phyloP scores from a whole-genome alignment of 1,140 invertebrate species.

The Saccostrea cuccullata region DNA sequence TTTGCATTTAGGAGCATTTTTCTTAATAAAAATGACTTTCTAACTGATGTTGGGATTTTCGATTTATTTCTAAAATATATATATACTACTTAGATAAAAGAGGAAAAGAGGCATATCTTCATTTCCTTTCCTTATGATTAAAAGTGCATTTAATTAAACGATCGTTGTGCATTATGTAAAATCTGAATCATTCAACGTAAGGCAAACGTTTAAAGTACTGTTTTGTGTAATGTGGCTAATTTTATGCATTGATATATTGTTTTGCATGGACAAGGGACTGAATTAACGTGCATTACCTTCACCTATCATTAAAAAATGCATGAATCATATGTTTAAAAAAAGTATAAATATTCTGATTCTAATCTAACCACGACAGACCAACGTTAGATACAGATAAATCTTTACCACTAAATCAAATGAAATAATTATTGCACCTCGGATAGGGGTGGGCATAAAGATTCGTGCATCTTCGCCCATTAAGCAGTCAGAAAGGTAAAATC shows the following conservation, averaged over 20 bases:
- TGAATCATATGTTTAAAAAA: not conserved
- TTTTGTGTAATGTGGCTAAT: not conserved
- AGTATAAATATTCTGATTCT: not conserved
- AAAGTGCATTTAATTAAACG: not conserved
- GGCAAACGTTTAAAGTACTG: not conserved
- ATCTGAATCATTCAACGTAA: not conserved
- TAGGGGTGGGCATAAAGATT: not conserved
- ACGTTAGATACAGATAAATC: not conserved
- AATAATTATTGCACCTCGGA: slow-evolving; percentile 9
- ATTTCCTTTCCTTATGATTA: not conserved
- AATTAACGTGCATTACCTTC: slow-evolving; percentile 8
- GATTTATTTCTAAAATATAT: too few species aligned
- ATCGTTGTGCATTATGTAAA: not conserved
- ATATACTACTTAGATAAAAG: not conserved
- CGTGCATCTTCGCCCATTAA: not conserved
- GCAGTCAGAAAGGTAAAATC: not conserved
- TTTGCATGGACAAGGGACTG: not conserved
- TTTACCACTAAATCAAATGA: not conserved
- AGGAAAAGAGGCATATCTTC: not conserved
- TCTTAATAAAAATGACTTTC: not conserved
- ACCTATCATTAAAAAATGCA: slow-evolving; percentile 19
- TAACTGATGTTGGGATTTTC: not conserved
- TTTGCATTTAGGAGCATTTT: not conserved
- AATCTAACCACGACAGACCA: not conserved
- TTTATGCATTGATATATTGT: not conserved